Evolutionary conservation across 2,113 vertebrate species (phyloP).

Genomic region (Pionites leucogaster): DNA sequence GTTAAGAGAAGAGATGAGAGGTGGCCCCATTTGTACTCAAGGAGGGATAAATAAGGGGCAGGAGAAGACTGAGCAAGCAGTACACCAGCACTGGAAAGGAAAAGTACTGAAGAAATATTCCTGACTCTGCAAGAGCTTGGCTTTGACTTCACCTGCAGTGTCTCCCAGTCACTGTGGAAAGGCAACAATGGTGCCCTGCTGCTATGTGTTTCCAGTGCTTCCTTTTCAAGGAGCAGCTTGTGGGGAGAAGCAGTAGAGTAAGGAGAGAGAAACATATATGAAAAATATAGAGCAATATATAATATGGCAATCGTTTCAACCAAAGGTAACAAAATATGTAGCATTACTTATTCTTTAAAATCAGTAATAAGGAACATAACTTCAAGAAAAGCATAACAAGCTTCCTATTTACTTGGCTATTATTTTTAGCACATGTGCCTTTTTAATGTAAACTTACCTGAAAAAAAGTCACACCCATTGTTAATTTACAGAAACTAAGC

Average conservation of each 20-base stretch:
- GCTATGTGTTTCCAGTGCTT: fast-evolving
- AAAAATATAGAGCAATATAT: background rate
- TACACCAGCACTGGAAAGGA: background rate
- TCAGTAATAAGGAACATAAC: background rate
- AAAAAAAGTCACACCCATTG: background rate
- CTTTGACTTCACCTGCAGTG: background rate
- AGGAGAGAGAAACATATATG: background rate
- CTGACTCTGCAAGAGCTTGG: background rate
- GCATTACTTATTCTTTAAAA: background rate
- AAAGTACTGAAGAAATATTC: background rate
- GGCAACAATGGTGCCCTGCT: background rate
- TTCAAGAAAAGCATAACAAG: background rate
- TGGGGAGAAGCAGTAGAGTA: background rate
- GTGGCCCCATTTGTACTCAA: background rate
- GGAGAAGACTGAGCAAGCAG: background rate
- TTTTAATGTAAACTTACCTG: background rate
- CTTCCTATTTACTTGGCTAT: background rate
- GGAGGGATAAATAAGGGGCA: background rate
- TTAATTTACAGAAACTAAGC: background rate
- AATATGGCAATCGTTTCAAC: background rate
- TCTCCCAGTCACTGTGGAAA: background rate
- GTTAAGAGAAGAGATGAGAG: background rate
- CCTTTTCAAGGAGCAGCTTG: background rate
- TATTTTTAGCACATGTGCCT: background rate
- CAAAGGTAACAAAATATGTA: background rate